Evolutionary conservation across 2,888 invertebrate species (phyloP).

Genomic region (Lycaena phlaeas): DNA sequence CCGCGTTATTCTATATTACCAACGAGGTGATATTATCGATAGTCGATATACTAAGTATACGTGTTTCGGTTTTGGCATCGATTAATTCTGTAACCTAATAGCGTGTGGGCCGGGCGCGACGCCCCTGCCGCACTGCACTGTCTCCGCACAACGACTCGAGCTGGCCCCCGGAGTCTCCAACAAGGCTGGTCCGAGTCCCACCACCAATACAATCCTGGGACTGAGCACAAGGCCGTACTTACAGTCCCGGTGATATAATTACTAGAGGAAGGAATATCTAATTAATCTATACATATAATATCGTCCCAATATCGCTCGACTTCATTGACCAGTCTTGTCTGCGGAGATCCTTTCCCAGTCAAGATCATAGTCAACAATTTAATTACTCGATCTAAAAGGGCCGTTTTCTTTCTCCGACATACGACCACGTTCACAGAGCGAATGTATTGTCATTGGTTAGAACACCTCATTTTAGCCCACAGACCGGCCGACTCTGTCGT

Average conservation of each 20-base stretch:
- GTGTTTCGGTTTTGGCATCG: conserved; percentile 67
- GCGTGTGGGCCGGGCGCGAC: conserved; percentile 26
- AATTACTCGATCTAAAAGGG: background rate
- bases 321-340: background rate
- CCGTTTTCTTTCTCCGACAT: background rate
- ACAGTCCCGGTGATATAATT: too few relatives aligned
- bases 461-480: conserved; percentile 11
- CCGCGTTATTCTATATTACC: conserved; percentile 51
- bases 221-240: too few relatives aligned
- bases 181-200: background rate
- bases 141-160: conserved; percentile 23
- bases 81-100: conserved; percentile 55
- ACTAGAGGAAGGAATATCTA: too few relatives aligned
- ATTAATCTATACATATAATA: too few relatives aligned
- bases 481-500: conserved; percentile 29
- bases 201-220: too few relatives aligned
- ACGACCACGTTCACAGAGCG: conserved; percentile 7
- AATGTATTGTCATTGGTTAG: conserved; percentile 17
- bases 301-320: too few relatives aligned
- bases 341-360: background rate
- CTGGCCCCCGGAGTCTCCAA: conserved; percentile 16
- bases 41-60: conserved; percentile 63
- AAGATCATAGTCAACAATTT: background rate
- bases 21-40: conserved; percentile 61
- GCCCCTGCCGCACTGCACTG: conserved; percentile 26